These are phyloP conservation scores for Pheosia gnoma DNA, from an alignment of 2,888 invertebrate species.

Conservation along the genomic window DNA sequence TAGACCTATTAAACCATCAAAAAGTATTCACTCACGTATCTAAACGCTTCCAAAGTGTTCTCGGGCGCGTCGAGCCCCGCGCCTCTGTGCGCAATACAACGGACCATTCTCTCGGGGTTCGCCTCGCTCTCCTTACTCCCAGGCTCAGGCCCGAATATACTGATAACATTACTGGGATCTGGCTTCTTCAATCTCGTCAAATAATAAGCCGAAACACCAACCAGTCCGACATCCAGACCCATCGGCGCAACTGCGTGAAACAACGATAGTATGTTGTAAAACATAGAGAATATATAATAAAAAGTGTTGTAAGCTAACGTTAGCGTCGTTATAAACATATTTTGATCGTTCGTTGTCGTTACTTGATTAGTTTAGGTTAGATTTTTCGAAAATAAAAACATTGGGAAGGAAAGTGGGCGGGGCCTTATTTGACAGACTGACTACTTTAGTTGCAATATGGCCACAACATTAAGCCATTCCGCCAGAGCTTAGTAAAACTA, in stretches of 20 bases:
- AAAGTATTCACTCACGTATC: slow-evolving; percentile 80
- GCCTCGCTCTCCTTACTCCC: slow-evolving; percentile 68
- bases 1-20: slow-evolving; percentile 8
- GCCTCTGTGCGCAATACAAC: slow-evolving; percentile 89
- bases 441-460: no score
- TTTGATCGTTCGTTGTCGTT: slow-evolving; percentile 63
- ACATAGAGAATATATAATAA: slow-evolving; percentile 52
- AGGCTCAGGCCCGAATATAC: slow-evolving; percentile 83
- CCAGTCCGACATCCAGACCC: slow-evolving; percentile 67
- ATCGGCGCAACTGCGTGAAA: slow-evolving; percentile 72
- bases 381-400: slow-evolving; percentile 66
- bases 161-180: slow-evolving; percentile 61
- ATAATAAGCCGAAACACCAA: slow-evolving; percentile 67
- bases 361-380: slow-evolving; percentile 46
- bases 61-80: slow-evolving; percentile 91
- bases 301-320: slow-evolving; percentile 53
- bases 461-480: no score
- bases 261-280: slow-evolving; percentile 56
- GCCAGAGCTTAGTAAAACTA: no score
- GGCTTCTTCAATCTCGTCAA: slow-evolving; percentile 68
- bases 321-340: slow-evolving; percentile 63
- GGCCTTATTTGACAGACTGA: slow-evolving; percentile 44
- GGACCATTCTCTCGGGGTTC: slow-evolving; percentile 76
- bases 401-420: slow-evolving; percentile 44
- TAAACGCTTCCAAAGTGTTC: slow-evolving; percentile 90